Percentiles rank a stretch among this genome's conserved stretches.
These are phyloP conservation scores for Proales similis DNA, from an alignment of 1,140 invertebrate genomes.

Conservation along the genomic window DNA sequence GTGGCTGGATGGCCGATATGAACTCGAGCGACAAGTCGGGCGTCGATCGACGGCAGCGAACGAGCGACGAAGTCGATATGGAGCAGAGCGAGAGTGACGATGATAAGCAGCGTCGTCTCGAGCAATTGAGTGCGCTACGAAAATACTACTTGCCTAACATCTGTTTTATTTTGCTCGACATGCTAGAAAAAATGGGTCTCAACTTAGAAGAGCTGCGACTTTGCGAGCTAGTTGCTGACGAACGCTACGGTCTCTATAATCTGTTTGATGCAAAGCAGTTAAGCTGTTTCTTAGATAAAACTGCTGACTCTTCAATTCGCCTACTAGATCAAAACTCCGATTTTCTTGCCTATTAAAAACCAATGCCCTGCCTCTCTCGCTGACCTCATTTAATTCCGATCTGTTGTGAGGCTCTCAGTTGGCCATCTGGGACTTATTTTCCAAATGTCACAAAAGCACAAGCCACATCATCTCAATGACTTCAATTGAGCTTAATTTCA, in stretches of 20 bases:
- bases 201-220: constrained; percentile 70
- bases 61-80: neutral
- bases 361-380: too few species aligned
- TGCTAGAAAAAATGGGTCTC: constrained; percentile 67
- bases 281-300: constrained; percentile 22
- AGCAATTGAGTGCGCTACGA: constrained; percentile 67
- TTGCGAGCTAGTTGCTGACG: constrained; percentile 68
- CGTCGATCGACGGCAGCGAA: constrained; percentile 15
- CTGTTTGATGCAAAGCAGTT: constrained; percentile 28
- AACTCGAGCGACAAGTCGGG: neutral
- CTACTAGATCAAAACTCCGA: constrained; percentile 21
- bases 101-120: constrained; percentile 53
- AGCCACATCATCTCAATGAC: too few species aligned
- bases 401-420: too few species aligned
- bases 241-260: constrained; percentile 67
- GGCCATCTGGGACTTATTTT: too few species aligned
- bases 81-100: constrained; percentile 40
- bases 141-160: constrained; percentile 71
- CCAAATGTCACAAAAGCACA: too few species aligned
- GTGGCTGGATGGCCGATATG: constrained; percentile 29
- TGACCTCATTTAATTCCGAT: too few species aligned
- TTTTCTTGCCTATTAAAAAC: constrained; percentile 11
- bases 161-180: constrained; percentile 67
- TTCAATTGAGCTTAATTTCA: too few species aligned
- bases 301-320: constrained; percentile 31